phyloP scores from a whole-genome alignment of 2,113 vertebrate genomes.

The Heteronetta atricapilla region DNA sequence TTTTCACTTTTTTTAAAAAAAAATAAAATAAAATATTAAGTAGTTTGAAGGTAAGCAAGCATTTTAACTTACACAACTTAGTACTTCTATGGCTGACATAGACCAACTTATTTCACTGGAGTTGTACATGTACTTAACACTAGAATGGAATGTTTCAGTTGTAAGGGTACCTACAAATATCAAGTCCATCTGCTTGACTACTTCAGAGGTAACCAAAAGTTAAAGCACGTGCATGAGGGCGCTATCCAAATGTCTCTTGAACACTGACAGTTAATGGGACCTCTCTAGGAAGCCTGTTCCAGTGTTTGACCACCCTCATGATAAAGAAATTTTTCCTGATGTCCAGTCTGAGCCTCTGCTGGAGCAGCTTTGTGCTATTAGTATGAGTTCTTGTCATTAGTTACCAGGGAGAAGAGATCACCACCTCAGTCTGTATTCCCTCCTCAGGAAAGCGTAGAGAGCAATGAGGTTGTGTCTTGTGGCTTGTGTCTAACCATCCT shows the following conservation, averaged over 20 bases:
- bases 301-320: too few species aligned
- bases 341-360: too few species aligned
- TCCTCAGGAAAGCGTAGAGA: too few species aligned
- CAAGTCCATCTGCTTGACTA: not conserved
- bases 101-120: not conserved
- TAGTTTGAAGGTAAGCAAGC: not conserved
- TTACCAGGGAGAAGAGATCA: too few species aligned
- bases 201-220: not conserved
- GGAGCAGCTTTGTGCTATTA: too few species aligned
- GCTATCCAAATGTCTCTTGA: not conserved
- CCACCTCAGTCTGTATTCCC: too few species aligned
- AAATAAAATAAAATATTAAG: not conserved
- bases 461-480: too few species aligned
- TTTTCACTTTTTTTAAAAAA: not conserved
- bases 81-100: not conserved
- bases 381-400: too few species aligned
- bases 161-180: not conserved
- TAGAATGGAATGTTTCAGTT: not conserved
- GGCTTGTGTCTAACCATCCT: too few species aligned
- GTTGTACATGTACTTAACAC: rapidly evolving
- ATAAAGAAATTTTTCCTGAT: too few species aligned
- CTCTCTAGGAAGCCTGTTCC: too few species aligned
- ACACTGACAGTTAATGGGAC: too few species aligned
- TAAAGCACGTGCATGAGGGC: not conserved
- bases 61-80: not conserved